These are phyloP conservation scores for Drymodes brunneopygia DNA, from an alignment of 2,113 vertebrate species.

Conservation along the genomic window DNA sequence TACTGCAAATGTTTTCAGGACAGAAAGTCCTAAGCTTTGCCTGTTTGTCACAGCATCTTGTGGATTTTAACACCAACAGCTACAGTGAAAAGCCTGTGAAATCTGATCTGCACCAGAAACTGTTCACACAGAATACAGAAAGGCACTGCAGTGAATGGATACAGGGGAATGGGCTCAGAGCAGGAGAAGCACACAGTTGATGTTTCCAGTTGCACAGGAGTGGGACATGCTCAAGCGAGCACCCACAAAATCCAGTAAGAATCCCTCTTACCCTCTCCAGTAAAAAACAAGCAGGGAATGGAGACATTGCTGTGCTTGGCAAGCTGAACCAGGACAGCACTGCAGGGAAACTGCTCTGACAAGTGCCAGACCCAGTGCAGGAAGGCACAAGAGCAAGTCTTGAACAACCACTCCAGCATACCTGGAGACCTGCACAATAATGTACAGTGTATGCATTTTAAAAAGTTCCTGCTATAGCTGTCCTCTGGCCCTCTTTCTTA, in stretches of 20 bases:
- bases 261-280: neutral
- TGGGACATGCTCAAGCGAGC: neutral
- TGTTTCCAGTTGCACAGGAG: neutral
- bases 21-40: neutral
- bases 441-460: neutral
- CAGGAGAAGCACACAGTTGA: neutral
- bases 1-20: slow-evolving; percentile 20
- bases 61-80: slow-evolving; percentile 18
- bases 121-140: neutral
- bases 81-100: neutral
- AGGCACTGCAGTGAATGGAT: neutral
- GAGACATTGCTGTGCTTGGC: neutral
- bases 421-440: neutral
- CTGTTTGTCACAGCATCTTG: slow-evolving; percentile 22
- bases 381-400: neutral
- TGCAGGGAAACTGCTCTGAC: neutral
- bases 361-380: fast-evolving
- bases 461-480: neutral
- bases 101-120: neutral
- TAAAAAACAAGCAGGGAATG: neutral
- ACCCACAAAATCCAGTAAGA: neutral
- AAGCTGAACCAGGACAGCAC: neutral
- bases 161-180: neutral
- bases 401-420: neutral
- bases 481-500: neutral